These are phyloP conservation scores for Sebastes dallii DNA, from an alignment of 2,797 vertebrate species.

Conservation along the genomic window DNA sequence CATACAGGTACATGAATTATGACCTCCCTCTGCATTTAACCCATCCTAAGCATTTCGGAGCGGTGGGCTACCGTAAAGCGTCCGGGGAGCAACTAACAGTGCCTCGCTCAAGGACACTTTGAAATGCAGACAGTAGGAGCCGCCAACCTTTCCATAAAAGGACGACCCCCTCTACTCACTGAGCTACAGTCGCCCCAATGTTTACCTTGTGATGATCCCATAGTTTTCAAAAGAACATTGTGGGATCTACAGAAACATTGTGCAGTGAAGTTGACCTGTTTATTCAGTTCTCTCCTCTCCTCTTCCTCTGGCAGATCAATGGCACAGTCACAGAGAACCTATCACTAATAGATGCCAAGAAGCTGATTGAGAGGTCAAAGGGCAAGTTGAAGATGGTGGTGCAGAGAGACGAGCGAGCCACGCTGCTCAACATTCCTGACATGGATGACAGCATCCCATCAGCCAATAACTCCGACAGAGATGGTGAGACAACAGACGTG, in stretches of 20 bases:
- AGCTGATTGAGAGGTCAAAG: conserved; percentile 97
- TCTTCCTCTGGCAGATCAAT: conserved; percentile 87
- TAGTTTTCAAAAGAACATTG: not conserved
- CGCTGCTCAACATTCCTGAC: conserved; percentile 95
- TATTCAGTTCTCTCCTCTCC: conserved; percentile 5
- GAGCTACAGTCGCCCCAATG: too few species aligned
- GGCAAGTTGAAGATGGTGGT: conserved; percentile 99
- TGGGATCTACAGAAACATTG: not conserved
- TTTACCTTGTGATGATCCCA: not conserved
- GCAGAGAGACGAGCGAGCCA: conserved; percentile 94
- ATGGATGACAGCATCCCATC: conserved; percentile 97
- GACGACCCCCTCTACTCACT: too few species aligned
- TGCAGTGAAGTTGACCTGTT: not conserved
- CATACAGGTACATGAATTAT: too few species aligned
- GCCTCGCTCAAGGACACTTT: too few species aligned
- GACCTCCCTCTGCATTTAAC: too few species aligned
- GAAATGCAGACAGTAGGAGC: too few species aligned
- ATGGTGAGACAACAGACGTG: conserved; percentile 84
- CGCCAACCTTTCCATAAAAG: too few species aligned
- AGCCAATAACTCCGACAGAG: conserved; percentile 95
- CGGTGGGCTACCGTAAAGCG: too few species aligned
- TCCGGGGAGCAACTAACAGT: too few species aligned
- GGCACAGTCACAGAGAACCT: conserved; percentile 99
- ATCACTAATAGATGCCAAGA: conserved; percentile 97
- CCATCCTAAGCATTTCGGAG: too few species aligned